These are phyloP conservation scores for Margaritifera margaritifera DNA, from an alignment of 2,888 invertebrate species.

Conservation along the genomic window DNA sequence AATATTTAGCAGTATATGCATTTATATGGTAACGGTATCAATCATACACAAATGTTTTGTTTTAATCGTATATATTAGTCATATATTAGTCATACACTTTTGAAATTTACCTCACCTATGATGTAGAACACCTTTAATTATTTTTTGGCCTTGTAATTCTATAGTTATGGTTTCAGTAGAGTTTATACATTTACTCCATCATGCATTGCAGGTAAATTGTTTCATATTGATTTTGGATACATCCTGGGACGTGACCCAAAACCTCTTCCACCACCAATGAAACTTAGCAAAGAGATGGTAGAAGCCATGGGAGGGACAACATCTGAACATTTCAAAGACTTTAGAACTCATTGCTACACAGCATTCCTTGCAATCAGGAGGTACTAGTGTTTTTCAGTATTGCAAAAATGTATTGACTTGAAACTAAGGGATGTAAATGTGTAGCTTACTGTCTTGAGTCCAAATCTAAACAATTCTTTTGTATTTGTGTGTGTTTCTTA, in stretches of 20 bases:
- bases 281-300: conserved; percentile 98
- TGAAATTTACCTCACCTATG: not conserved
- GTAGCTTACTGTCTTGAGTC: no score
- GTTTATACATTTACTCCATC: not conserved
- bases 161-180: not conserved
- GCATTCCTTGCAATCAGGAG: conserved; percentile 94
- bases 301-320: conserved; percentile 81
- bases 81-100: no score
- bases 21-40: not conserved
- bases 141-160: not conserved
- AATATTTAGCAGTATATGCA: not conserved
- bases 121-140: not conserved
- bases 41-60: not conserved
- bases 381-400: conserved; percentile 69
- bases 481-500: no score
- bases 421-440: no score
- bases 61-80: no score
- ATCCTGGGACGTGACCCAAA: conserved; percentile 98
- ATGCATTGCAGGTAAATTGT: conserved; percentile 63
- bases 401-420: no score
- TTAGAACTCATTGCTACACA: conserved; percentile 92
- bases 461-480: no score
- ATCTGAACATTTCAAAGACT: conserved; percentile 94
- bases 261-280: conserved; percentile 99
- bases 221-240: conserved; percentile 86